Percentiles rank a stretch among this genome's conserved stretches.
These are phyloP conservation scores for Daboia siamensis DNA, from an alignment of 2,113 vertebrate genomes.

Conservation along the genomic window DNA sequence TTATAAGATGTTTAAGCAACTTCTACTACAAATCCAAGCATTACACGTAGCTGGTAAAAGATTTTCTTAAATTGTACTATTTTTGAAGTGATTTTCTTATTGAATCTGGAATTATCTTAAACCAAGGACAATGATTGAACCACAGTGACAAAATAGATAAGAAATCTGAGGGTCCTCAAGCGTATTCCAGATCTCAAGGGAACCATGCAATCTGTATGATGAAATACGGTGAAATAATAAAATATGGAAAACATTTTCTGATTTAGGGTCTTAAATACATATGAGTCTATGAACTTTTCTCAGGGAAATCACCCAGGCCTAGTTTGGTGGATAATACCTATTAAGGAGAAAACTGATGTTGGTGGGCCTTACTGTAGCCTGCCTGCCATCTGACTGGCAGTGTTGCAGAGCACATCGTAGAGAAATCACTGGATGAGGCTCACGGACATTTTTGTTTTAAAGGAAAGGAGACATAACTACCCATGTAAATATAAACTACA, in stretches of 20 bases:
- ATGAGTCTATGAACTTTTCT: background rate
- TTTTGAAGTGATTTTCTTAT: background rate
- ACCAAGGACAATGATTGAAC: background rate
- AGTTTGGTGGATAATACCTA: background rate
- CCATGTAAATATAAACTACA: background rate
- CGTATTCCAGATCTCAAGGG: background rate
- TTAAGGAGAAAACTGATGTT: background rate
- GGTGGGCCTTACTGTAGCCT: background rate
- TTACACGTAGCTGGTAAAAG: background rate
- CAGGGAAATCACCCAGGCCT: background rate
- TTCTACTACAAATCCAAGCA: background rate
- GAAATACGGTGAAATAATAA: background rate
- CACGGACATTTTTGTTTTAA: background rate
- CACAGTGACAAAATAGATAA: background rate
- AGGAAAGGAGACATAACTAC: background rate
- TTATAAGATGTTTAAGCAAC: background rate
- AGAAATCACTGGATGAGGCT: background rate
- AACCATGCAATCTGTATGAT: conserved; percentile 6
- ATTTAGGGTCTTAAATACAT: conserved; percentile 12
- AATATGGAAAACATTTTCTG: background rate
- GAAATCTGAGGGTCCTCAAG: conserved; percentile 4
- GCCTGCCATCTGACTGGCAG: background rate
- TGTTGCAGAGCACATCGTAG: background rate
- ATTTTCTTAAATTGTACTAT: background rate
- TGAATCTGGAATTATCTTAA: background rate